These are phyloP conservation scores for Lagodon rhomboides DNA, from an alignment of 2,797 vertebrate species.

Conservation along the genomic window DNA sequence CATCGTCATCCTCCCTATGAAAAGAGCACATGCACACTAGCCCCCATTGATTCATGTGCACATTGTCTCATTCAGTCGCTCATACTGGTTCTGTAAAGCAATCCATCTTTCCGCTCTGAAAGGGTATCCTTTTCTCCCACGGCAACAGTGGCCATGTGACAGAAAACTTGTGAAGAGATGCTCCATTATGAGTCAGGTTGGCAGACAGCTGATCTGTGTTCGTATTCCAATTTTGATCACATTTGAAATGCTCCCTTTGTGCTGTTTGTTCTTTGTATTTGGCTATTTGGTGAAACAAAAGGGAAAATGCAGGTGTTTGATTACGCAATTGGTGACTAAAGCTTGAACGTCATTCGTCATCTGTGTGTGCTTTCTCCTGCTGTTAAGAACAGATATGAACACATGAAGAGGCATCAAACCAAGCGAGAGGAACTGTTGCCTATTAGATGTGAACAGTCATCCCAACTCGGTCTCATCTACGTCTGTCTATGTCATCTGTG, in stretches of 20 bases:
- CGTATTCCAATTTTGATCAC: constrained; percentile 16
- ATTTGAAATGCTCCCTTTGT: constrained; percentile 28
- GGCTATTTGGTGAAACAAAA: constrained; percentile 34
- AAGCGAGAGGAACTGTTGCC: constrained; percentile 24
- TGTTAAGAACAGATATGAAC: constrained; percentile 48
- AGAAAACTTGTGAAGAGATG: constrained; percentile 39
- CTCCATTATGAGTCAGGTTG: constrained; percentile 50
- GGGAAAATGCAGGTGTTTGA: constrained; percentile 63
- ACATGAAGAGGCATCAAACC: constrained; percentile 33
- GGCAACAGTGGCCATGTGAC: constrained; percentile 35
- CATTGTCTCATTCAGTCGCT: constrained; percentile 24
- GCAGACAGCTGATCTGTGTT: constrained; percentile 33
- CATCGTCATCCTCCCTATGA: constrained; percentile 10
- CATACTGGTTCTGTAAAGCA: constrained; percentile 12
- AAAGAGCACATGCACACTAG: constrained; percentile 19
- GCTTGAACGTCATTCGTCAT: constrained; percentile 53
- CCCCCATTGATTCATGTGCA: constrained; percentile 12
- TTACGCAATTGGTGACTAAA: constrained; percentile 63
- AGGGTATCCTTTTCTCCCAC: constrained; percentile 45
- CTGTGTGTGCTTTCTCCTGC: constrained; percentile 58
- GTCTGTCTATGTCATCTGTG: too few relatives aligned
- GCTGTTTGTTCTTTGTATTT: constrained; percentile 15
- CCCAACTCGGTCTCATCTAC: background rate
- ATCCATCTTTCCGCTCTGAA: constrained; percentile 39
- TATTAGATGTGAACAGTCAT: constrained; percentile 30